Evolutionary conservation across 2,113 vertebrate genomes (phyloP), one percentile per base, ranked within the genome.

Genomic region (Oreochromis tanganicae): DNA sequence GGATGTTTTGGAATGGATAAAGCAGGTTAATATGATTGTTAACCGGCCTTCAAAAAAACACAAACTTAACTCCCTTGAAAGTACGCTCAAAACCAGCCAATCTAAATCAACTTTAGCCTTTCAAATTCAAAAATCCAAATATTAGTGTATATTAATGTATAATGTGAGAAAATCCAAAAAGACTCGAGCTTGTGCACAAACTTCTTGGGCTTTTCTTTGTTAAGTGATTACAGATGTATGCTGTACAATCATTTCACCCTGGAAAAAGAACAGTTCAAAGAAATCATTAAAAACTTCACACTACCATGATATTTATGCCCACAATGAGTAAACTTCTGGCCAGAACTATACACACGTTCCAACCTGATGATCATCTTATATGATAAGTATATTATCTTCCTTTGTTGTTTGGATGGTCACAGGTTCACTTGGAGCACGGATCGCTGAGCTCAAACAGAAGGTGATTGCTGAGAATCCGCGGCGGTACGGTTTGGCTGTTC

Each of bases 401-500:
- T 41, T 13, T 87, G 10, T 29, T 56, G 11, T 34, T 24, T 13
- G 3, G 54, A 1, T 34, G 32, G 2, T 61, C 56, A 10, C 91
- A 99, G 98, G 98, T 91, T 98, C 97, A 36, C 92, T 98, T 87
- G 98, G 98, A n/a, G 97, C 98, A 89, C 96, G 82, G 17, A 93
- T 98, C 79, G 97, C 97, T 12, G 98, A 99, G 92, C 96, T 99
- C 83, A 99, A 99, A 92, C 98, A 98, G 94, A 98, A 97, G 87
- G 95, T 98, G 85, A 97, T 99, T 41, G 96, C 97, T 2, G 98
- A 99, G 93, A 97, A 98, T 90, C 98, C 98, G 4, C 96, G 97
- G 41, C 96, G 94, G n/a, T 98, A 97, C 1, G 97, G 97, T 1
- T 96, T 98, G 56, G 97, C 98, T 3, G 96, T 99, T 82, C 98